Base-by-base conservation (phyloP, 2,888 invertebrate genomes). In the Acronicta leporina region DNA sequence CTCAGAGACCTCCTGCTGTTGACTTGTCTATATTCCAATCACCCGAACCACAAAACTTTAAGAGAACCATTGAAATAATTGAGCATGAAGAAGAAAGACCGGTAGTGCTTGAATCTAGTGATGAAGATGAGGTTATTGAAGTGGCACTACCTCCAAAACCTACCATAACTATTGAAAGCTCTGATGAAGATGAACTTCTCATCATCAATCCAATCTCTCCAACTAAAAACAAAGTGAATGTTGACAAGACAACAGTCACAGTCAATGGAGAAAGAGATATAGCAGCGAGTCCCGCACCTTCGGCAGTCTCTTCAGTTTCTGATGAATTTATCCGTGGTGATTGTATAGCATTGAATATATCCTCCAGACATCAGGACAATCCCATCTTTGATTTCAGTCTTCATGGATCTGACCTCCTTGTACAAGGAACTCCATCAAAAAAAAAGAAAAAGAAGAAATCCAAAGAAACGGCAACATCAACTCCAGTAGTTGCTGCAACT, bases 271-370 rank as follows among this genome's bases (percentile, higher is more conserved):
- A 88, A 14, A 80, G 90, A 74, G 91, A 85, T 45, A 73, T 88
- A 2, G 88, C 91, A 11, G 82, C 92, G 0, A 95, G 95, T 66
- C 94, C 94, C 0, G 94, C 92, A 10, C 94, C 92, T 44, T 95
- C 95, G 33, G 88, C 92, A 14, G 91, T 94, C 2, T 95, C 95
- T 10, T 94, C 94, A 35, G 87, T 94, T 10, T 95, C 94, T 25
- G 95, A 95, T 81, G 95, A 95, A 14, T 95, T 94, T 54, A 94
- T 95, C 27, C 88, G 94, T 57, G 84, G 91, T 63, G 94, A 95
- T 69, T 94, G 94, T 75, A 92, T 94, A 75, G 93, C 92, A 54
- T 84, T 94, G 49, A 94, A 95, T 64, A 94, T 95, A 72, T 92
- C 94, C 33, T 92, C 94, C 11, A 86, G 85, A 44, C 84, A 82